Evolutionary conservation across 2,113 vertebrate genomes (phyloP).

Genomic region (Rutilus rutilus): DNA sequence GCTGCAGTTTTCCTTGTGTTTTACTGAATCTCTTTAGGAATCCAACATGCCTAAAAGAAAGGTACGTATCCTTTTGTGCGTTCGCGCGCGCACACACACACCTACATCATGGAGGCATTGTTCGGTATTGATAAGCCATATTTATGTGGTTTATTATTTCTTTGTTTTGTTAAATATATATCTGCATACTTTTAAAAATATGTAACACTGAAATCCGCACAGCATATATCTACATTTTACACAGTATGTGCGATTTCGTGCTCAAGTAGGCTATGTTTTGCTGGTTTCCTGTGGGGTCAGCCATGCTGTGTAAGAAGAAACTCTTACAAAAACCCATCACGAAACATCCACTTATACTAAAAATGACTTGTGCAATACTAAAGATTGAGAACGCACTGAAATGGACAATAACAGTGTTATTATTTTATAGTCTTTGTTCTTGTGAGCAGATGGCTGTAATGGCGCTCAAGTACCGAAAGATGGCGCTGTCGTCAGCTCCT

Average conservation of each 20-base stretch:
- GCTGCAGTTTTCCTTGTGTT: constrained; percentile 71
- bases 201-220: constrained; percentile 67
- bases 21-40: constrained; percentile 71
- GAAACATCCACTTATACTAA: not conserved
- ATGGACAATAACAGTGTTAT: constrained; percentile 70
- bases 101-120: constrained; percentile 57
- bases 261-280: not conserved
- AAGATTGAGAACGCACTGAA: constrained; percentile 55
- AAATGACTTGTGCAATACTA: constrained; percentile 40
- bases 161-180: constrained; percentile 49
- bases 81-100: constrained; percentile 38
- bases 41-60: constrained; percentile 85
- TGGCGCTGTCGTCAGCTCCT: constrained; percentile 74
- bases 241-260: constrained; percentile 61
- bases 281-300: constrained; percentile 80
- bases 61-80: constrained; percentile 72
- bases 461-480: constrained; percentile 62
- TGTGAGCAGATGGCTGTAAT: constrained; percentile 79
- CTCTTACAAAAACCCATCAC: constrained; percentile 35
- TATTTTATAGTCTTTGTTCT: constrained; percentile 81
- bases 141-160: constrained; percentile 64
- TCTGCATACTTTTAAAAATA: constrained; percentile 47
- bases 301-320: constrained; percentile 80
- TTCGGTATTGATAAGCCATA: constrained; percentile 58
- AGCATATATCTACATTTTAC: constrained; percentile 30